Evolutionary conservation across 2,888 invertebrate genomes (phyloP).

Genomic region (Idaea biselata): DNA sequence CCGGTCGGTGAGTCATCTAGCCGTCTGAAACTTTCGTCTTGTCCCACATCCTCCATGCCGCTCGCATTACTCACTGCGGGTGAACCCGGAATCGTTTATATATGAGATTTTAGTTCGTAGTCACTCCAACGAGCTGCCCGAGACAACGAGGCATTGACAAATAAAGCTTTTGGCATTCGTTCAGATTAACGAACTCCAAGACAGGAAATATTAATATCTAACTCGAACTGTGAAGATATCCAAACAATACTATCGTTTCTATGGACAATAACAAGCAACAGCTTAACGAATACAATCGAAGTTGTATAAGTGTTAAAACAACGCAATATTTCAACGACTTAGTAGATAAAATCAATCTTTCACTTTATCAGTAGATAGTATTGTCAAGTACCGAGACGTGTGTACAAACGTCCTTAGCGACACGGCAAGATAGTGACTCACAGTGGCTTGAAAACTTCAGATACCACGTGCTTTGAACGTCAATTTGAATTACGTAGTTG

Average conservation of each 20-base stretch:
- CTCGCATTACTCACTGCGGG: slow-evolving; percentile 71
- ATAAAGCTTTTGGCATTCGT: slow-evolving; percentile 8
- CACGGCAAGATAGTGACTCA: neutral
- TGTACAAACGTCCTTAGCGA: neutral
- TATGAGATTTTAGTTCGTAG: slow-evolving; percentile 24
- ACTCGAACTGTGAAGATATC: slow-evolving; percentile 25
- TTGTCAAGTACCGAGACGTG: neutral
- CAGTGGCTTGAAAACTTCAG: neutral
- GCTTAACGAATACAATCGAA: slow-evolving; percentile 17
- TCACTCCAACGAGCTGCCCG: slow-evolving; percentile 21
- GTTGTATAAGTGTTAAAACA: slow-evolving; percentile 6
- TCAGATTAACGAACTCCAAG: slow-evolving; percentile 5
- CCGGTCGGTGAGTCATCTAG: slow-evolving; percentile 67
- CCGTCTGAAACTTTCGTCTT: slow-evolving; percentile 75
- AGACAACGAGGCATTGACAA: slow-evolving; percentile 19
- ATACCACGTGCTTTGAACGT: neutral
- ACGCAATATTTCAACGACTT: neutral
- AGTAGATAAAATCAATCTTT: neutral
- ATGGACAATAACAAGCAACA: slow-evolving; percentile 22
- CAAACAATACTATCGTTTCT: slow-evolving; percentile 13
- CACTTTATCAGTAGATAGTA: slow-evolving; percentile 12
- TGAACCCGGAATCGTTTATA: slow-evolving; percentile 71
- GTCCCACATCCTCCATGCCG: slow-evolving; percentile 75
- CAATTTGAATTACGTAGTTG: neutral
- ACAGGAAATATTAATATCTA: slow-evolving; percentile 19